Evolutionary conservation across 1,140 invertebrate species (phyloP).

Genomic region (Triops cancriformis): DNA sequence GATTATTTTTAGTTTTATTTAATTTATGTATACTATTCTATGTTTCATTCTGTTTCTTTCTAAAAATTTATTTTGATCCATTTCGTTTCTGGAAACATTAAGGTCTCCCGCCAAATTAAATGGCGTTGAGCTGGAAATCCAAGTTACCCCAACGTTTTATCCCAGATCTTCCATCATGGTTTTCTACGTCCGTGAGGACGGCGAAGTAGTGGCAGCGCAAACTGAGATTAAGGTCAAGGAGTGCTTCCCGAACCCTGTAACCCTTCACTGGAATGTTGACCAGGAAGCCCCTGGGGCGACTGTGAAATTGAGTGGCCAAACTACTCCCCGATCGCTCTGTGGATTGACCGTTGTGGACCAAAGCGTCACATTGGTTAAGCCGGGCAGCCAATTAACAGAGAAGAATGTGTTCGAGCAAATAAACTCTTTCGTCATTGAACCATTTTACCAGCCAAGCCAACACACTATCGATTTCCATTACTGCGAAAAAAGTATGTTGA

Average conservation of each 20-base stretch:
- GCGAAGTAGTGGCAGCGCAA: slow-evolving; percentile 56
- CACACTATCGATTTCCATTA: background rate
- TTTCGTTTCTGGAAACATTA: background rate
- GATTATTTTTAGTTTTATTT: too few relatives aligned
- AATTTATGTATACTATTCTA: too few relatives aligned
- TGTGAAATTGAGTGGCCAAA: background rate
- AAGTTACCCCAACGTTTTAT: slow-evolving; percentile 33
- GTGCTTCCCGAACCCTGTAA: slow-evolving; percentile 47
- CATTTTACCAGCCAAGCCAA: background rate
- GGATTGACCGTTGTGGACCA: background rate
- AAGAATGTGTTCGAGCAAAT: background rate
- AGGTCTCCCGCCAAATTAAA: slow-evolving; percentile 25
- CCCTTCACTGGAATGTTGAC: slow-evolving; percentile 40
- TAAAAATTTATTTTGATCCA: background rate
- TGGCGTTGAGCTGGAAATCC: slow-evolving; percentile 30
- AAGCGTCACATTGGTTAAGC: background rate
- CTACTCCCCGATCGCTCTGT: slow-evolving; percentile 3
- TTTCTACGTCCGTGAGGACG: slow-evolving; percentile 63
- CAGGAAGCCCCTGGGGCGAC: slow-evolving; percentile 43
- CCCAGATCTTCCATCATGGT: slow-evolving; percentile 47
- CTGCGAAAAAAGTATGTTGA: background rate
- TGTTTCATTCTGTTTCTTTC: too few relatives aligned
- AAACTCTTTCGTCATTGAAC: background rate
- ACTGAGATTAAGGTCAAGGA: slow-evolving; percentile 43
- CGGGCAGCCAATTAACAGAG: background rate